phyloP scores from a whole-genome alignment of 2,797 vertebrate genomes.

The Miichthys miiuy region DNA sequence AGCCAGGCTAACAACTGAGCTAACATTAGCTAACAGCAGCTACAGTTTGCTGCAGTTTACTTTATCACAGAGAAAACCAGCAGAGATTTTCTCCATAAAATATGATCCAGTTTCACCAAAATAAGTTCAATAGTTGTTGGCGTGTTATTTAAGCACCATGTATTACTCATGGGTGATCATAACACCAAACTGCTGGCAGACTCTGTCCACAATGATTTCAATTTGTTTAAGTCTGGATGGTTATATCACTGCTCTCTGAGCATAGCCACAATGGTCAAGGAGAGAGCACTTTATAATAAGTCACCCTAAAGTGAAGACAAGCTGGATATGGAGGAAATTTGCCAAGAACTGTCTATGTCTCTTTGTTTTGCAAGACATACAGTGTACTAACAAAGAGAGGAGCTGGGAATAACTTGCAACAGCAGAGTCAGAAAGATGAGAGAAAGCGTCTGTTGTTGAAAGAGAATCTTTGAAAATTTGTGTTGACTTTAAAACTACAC shows the following conservation, averaged over 20 bases:
- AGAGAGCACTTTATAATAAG: not conserved
- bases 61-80: no score
- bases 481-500: not conserved
- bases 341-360: not conserved
- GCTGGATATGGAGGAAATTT: not conserved
- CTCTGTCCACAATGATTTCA: not conserved
- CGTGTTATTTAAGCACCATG: no score
- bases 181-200: not conserved
- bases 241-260: not conserved
- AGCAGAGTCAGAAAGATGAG: not conserved
- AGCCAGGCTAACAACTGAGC: no score
- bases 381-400: not conserved
- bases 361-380: not conserved
- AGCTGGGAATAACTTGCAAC: not conserved
- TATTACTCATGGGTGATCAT: no score
- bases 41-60: no score
- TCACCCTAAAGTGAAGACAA: not conserved
- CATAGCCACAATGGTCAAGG: not conserved
- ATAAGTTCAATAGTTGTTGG: no score
- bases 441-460: constrained; percentile 7
- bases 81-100: no score
- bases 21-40: no score
- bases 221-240: not conserved
- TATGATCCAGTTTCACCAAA: no score
- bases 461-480: constrained; percentile 5